These are phyloP conservation scores for Ligdia adustata DNA, from an alignment of 2,888 invertebrate genomes.

Conservation along the genomic window DNA sequence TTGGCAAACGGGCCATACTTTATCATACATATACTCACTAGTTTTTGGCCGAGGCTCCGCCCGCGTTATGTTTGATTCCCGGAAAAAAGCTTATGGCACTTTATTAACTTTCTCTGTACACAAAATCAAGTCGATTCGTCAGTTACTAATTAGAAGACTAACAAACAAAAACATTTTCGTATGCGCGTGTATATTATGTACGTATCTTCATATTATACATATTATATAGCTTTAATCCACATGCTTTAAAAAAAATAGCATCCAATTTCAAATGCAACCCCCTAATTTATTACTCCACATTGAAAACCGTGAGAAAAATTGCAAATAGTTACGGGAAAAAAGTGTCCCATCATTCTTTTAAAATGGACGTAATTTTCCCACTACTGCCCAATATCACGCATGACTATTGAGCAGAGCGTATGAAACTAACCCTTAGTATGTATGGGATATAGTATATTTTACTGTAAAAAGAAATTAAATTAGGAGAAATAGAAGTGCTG, in stretches of 20 bases:
- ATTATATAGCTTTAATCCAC: too few relatives aligned
- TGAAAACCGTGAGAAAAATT: constrained; percentile 50
- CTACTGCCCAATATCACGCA: constrained; percentile 72
- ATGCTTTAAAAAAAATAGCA: neutral
- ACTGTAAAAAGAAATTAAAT: constrained; percentile 38
- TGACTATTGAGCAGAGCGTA: constrained; percentile 41
- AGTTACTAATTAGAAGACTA: too few relatives aligned
- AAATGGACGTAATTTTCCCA: constrained; percentile 70
- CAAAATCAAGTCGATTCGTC: too few relatives aligned
- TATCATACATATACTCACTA: too few relatives aligned
- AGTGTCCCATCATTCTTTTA: constrained; percentile 76
- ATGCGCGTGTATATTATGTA: too few relatives aligned
- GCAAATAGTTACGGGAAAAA: constrained; percentile 61
- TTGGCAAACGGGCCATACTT: too few relatives aligned
- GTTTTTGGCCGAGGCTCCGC: too few relatives aligned
- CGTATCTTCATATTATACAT: too few relatives aligned
- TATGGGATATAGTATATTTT: constrained; percentile 37
- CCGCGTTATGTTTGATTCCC: too few relatives aligned
- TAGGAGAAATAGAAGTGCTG: constrained; percentile 61
- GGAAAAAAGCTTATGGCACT: too few relatives aligned
- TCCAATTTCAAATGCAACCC: constrained; percentile 5
- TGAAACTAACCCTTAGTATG: constrained; percentile 25
- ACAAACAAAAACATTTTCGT: too few relatives aligned
- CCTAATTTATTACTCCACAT: constrained; percentile 20
- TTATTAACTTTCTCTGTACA: too few relatives aligned